A percentile compares a stretch with the other conserved stretches of the same genome.
These are phyloP conservation scores for Lamellibrachia satsuma DNA, from an alignment of 2,888 invertebrate species.

Conservation along the genomic window DNA sequence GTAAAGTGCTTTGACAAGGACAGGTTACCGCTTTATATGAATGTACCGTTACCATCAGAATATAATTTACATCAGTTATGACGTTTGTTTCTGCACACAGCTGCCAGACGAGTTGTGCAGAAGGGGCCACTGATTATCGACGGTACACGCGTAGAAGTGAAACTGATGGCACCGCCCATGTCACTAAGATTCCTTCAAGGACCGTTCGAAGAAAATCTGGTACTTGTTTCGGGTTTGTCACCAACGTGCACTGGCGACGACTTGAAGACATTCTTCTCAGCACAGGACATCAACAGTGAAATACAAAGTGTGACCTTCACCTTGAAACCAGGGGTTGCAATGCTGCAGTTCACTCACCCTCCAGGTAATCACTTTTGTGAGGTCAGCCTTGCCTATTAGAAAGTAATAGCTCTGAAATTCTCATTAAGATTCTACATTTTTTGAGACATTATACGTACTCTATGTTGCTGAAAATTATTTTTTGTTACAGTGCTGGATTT, in stretches of 20 bases:
- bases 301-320: slow-evolving; percentile 13
- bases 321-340: slow-evolving; percentile 20
- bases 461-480: no score
- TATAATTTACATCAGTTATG: no score
- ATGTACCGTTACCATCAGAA: no score
- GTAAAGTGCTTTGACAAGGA: no score
- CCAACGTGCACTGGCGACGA: not conserved
- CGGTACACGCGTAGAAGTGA: not conserved
- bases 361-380: slow-evolving; percentile 17
- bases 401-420: no score
- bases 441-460: no score
- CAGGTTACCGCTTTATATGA: no score
- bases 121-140: not conserved
- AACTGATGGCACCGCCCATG: slow-evolving; percentile 17
- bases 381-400: not conserved
- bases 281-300: not conserved
- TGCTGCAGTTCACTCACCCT: slow-evolving; percentile 21
- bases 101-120: not conserved
- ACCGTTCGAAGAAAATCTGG: not conserved
- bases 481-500: no score
- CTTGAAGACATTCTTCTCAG: not conserved
- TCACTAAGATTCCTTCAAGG: slow-evolving; percentile 12
- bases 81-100: not conserved
- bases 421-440: no score
- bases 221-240: slow-evolving; percentile 8